Conservation (phyloP, 2,113 vertebrate species). For the Thomomys bottae region DNA sequence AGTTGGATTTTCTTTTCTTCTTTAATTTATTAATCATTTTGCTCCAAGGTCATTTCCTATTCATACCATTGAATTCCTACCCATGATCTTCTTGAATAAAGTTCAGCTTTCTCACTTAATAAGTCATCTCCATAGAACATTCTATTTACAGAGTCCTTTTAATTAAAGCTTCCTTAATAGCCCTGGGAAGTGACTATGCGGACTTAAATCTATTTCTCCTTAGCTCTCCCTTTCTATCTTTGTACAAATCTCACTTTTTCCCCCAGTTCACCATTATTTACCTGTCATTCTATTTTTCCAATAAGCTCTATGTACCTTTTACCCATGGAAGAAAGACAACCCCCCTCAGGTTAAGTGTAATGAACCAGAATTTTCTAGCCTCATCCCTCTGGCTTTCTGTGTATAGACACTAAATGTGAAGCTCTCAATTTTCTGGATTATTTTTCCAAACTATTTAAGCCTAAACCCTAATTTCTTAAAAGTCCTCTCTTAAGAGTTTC, state of each 20-base stretch:
- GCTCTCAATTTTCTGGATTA: slow-evolving; percentile 25
- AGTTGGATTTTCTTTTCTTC: slow-evolving; percentile 20
- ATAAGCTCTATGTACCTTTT: not conserved
- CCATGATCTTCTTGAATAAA: slow-evolving; percentile 34
- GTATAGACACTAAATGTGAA: slow-evolving; percentile 31
- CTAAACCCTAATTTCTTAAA: not conserved
- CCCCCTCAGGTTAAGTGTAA: slow-evolving; percentile 10
- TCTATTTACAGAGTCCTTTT: slow-evolving; percentile 45
- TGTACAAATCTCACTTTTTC: not conserved
- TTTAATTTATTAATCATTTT: slow-evolving; percentile 1
- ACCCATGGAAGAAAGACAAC: not conserved
- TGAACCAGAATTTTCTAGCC: not conserved
- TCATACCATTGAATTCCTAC: slow-evolving; percentile 36
- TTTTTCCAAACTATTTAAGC: not conserved
- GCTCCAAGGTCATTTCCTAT: not conserved
- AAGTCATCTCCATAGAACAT: not conserved
- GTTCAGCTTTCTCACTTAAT: slow-evolving; percentile 29
- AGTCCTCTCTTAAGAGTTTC: not conserved
- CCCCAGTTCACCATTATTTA: not conserved
- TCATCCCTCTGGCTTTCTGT: slow-evolving; percentile 3
- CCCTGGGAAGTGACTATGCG: not conserved
- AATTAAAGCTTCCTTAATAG: slow-evolving; percentile 42
- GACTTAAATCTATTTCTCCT: slow-evolving; percentile 10
- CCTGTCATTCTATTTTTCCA: not conserved
- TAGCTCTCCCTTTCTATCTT: not conserved